These are phyloP conservation scores for Podargus strigoides DNA, from an alignment of 2,797 vertebrate species.

Conservation along the genomic window DNA sequence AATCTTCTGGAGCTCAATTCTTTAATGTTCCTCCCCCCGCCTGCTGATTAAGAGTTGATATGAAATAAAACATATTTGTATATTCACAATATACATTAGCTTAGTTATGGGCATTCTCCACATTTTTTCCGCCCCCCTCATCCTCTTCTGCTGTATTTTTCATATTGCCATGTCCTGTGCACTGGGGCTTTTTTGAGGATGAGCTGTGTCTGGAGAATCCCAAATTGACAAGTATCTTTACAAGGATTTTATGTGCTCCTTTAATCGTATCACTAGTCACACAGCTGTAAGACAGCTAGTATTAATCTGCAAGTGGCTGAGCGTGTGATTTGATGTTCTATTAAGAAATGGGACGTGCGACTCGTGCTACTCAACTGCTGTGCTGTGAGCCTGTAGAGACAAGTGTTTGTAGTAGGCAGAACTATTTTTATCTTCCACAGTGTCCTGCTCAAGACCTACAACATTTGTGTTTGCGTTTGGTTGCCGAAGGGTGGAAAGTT, in stretches of 20 bases:
- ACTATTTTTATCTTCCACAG: not conserved
- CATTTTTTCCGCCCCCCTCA: too few species aligned
- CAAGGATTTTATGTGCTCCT: slow-evolving; percentile 6
- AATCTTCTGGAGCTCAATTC: not conserved
- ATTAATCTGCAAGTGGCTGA: slow-evolving; percentile 8
- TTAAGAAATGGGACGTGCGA: not conserved
- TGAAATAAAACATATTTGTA: not conserved
- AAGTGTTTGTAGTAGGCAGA: not conserved
- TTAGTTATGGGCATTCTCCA: not conserved
- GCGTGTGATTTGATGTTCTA: not conserved
- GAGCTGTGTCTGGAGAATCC: not conserved
- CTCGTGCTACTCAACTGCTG: not conserved
- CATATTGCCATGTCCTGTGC: not conserved
- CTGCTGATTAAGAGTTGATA: not conserved
- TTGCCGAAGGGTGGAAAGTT: not conserved
- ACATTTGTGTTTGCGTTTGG: not conserved
- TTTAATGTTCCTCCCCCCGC: not conserved
- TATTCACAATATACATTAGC: not conserved
- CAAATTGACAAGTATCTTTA: not conserved
- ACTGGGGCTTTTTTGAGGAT: not conserved
- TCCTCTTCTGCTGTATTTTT: not conserved
- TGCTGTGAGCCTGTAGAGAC: not conserved
- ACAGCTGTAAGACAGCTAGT: slow-evolving; percentile 20
- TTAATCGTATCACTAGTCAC: not conserved
- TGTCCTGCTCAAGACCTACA: not conserved